Evolutionary conservation across 2,888 invertebrate genomes (phyloP).

Genomic region (Folsomia manolachei): DNA sequence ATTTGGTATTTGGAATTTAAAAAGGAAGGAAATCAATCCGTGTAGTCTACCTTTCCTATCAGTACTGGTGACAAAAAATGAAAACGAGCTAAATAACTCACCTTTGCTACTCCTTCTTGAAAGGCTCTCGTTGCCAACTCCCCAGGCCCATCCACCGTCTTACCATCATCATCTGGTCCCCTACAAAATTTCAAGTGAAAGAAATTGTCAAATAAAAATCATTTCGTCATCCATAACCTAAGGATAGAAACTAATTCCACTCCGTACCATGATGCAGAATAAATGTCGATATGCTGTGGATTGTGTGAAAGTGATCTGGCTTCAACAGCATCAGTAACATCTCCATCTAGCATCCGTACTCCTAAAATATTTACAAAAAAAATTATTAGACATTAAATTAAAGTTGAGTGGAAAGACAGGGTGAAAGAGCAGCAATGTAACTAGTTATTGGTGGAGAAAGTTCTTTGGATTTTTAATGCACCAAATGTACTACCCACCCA

Average conservation of each 20-base stretch:
- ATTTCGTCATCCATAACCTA: too few relatives aligned
- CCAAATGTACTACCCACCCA: too few relatives aligned
- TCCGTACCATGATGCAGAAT: constrained; percentile 98
- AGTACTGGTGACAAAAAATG: too few relatives aligned
- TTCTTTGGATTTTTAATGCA: too few relatives aligned
- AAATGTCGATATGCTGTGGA: constrained; percentile 96
- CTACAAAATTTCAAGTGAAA: not conserved
- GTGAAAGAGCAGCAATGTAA: too few relatives aligned
- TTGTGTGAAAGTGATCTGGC: constrained; percentile 90
- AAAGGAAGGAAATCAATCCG: too few relatives aligned
- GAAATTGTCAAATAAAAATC: too few relatives aligned
- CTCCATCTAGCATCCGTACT: constrained; percentile 96
- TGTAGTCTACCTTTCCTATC: too few relatives aligned
- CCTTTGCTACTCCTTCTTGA: constrained; percentile 79
- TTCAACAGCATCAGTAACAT: constrained; percentile 98
- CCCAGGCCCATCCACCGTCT: constrained; percentile 96
- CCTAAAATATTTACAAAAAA: constrained; percentile 58
- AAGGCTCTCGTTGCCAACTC: constrained; percentile 92
- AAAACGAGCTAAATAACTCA: not conserved
- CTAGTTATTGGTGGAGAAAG: too few relatives aligned
- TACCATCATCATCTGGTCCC: constrained; percentile 81
- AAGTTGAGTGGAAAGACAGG: not conserved
- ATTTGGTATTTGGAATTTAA: too few relatives aligned
- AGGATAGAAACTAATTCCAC: too few relatives aligned
- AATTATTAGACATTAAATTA: constrained; percentile 18